Evolutionary conservation across 2,888 invertebrate genomes (phyloP).

Genomic region (Pelosia muscerda): DNA sequence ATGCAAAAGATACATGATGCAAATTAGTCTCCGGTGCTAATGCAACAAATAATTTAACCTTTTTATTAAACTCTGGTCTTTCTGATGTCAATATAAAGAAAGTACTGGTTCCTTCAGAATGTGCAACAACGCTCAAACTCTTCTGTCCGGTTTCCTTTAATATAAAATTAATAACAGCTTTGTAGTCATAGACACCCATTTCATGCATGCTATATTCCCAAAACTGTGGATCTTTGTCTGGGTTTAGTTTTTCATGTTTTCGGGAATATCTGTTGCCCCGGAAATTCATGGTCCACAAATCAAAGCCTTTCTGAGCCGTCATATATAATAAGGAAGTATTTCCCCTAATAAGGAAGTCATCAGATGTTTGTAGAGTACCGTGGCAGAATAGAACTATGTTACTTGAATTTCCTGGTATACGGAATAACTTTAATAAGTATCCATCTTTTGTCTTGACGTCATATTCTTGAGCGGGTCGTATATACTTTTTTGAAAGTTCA

Average conservation of each 20-base stretch:
- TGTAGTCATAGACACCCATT: slow-evolving; percentile 26
- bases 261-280: slow-evolving; percentile 36
- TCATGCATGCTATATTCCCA: slow-evolving; percentile 40
- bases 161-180: slow-evolving; percentile 29
- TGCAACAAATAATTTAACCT: slow-evolving; percentile 26
- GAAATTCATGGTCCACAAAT: slow-evolving; percentile 34
- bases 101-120: slow-evolving; percentile 29
- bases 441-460: slow-evolving; percentile 35
- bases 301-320: slow-evolving; percentile 22
- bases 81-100: slow-evolving; percentile 25
- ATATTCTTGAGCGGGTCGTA: slow-evolving; percentile 14
- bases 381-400: slow-evolving; percentile 16
- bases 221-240: slow-evolving; percentile 23
- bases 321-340: slow-evolving; percentile 24
- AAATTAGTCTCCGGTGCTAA: slow-evolving; percentile 25
- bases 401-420: slow-evolving; percentile 23
- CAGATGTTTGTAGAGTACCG: slow-evolving; percentile 13
- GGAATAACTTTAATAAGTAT: slow-evolving; percentile 28
- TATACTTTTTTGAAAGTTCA: slow-evolving; percentile 27
- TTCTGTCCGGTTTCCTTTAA: slow-evolving; percentile 18
- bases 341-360: slow-evolving; percentile 25
- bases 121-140: slow-evolving; percentile 25
- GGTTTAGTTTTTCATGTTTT: slow-evolving; percentile 24
- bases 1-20: background rate
- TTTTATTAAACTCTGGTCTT: slow-evolving; percentile 28